These are phyloP conservation scores for Manis pentadactyla DNA, from an alignment of 2,797 vertebrate species.

Conservation along the genomic window DNA sequence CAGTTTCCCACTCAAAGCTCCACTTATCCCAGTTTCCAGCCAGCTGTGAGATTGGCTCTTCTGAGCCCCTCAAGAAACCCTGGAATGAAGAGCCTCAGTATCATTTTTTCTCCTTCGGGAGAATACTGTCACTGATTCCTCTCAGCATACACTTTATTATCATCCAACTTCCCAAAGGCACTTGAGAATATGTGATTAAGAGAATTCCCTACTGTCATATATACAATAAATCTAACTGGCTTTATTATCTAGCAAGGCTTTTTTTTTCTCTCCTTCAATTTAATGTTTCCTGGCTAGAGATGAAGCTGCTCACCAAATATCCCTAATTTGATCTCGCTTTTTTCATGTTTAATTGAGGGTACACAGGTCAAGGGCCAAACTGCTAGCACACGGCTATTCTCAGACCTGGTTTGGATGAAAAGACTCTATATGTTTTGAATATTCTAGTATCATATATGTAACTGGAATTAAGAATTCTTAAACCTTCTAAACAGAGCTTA, in stretches of 20 bases:
- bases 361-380: background rate
- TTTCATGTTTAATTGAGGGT: background rate
- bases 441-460: background rate
- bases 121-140: slow-evolving; percentile 54
- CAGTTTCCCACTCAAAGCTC: background rate
- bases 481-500: background rate
- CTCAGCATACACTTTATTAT: slow-evolving; percentile 72
- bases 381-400: background rate
- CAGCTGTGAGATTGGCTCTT: slow-evolving; percentile 42
- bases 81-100: slow-evolving; percentile 41
- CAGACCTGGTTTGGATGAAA: background rate
- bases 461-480: background rate
- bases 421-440: background rate
- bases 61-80: slow-evolving; percentile 46
- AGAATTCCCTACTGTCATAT: slow-evolving; percentile 70
- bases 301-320: slow-evolving; percentile 31
- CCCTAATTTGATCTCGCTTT: background rate
- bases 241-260: slow-evolving; percentile 67
- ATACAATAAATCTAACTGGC: slow-evolving; percentile 69
- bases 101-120: slow-evolving; percentile 56
- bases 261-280: background rate
- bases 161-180: slow-evolving; percentile 68
- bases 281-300: slow-evolving; percentile 33
- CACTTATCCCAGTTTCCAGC: background rate
- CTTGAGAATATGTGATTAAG: slow-evolving; percentile 76